phyloP scores from a whole-genome alignment of 1,140 invertebrate genomes.

The Drosophila grimshawi region DNA sequence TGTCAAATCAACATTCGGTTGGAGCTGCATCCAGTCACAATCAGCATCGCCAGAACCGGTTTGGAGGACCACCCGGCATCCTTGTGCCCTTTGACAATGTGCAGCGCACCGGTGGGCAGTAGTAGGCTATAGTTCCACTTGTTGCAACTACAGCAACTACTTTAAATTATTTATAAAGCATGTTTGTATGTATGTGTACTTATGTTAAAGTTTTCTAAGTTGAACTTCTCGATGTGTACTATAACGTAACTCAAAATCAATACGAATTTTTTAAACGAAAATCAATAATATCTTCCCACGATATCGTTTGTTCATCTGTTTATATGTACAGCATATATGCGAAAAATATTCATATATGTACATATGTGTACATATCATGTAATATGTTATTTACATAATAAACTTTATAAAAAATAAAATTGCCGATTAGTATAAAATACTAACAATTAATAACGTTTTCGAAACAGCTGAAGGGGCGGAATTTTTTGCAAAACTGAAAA shows the following conservation, averaged over 20 bases:
- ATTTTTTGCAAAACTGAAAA: too few relatives aligned
- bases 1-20: slow-evolving; percentile 2
- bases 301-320: not conserved
- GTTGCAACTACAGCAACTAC: slow-evolving; percentile 38
- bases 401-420: slow-evolving; percentile 17
- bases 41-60: slow-evolving; percentile 56
- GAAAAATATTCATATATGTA: not conserved
- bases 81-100: slow-evolving; percentile 78
- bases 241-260: slow-evolving; percentile 16
- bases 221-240: slow-evolving; percentile 10
- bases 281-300: not conserved
- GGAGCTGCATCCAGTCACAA: slow-evolving; percentile 38
- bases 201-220: slow-evolving; percentile 58
- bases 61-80: slow-evolving; percentile 81
- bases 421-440: slow-evolving; percentile 3
- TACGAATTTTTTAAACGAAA: slow-evolving; percentile 39
- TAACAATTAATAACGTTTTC: too few relatives aligned
- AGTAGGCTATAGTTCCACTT: slow-evolving; percentile 10
- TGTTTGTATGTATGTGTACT: slow-evolving; percentile 52
- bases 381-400: slow-evolving; percentile 37
- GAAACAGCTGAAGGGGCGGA: too few relatives aligned
- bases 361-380: slow-evolving; percentile 26
- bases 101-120: slow-evolving; percentile 54
- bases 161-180: slow-evolving; percentile 82
- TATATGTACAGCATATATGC: not conserved